phyloP scores from a whole-genome alignment of 2,113 vertebrate species.

The Cololabis saira region DNA sequence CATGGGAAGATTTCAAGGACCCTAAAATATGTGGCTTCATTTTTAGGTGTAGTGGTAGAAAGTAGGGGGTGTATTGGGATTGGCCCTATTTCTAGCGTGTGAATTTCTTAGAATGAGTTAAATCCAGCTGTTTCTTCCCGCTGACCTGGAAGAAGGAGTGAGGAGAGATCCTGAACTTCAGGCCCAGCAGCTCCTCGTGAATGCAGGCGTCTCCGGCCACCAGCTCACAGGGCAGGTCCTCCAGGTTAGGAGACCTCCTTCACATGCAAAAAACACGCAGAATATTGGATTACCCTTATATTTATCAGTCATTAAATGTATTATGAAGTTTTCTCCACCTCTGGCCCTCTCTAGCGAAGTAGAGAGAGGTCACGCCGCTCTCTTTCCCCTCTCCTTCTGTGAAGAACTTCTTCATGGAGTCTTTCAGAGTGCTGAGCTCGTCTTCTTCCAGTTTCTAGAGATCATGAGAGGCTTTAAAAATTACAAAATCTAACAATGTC shows the following conservation, averaged over 20 bases:
- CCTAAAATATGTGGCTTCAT: too few species aligned
- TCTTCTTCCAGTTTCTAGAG: conserved; percentile 87
- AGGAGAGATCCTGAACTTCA: conserved; percentile 94
- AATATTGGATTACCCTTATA: not conserved
- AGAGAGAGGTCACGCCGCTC: conserved; percentile 89
- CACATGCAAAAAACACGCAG: not conserved
- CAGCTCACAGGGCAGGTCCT: conserved; percentile 90
- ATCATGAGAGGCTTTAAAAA: not conserved
- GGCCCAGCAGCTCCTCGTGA: conserved; percentile 90
- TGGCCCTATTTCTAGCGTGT: not conserved
- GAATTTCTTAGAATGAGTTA: not conserved
- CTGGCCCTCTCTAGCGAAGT: conserved; percentile 94
- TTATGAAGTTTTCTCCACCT: conserved; percentile 76
- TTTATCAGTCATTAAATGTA: not conserved
- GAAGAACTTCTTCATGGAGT: conserved; percentile 85
- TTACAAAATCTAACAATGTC: not conserved
- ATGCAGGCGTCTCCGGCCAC: conserved; percentile 90
- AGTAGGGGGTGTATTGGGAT: too few species aligned
- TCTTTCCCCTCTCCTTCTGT: conserved; percentile 86
- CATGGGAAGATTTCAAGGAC: too few species aligned
- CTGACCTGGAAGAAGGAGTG: conserved; percentile 96
- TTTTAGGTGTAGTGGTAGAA: too few species aligned
- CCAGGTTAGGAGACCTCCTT: conserved; percentile 89
- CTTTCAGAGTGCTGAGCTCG: conserved; percentile 83
- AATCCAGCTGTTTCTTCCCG: not conserved